A percentile compares a stretch with the other conserved stretches of the same genome.
Evolutionary conservation across 1,140 invertebrate species (phyloP).

Genomic region (Samia ricini): DNA sequence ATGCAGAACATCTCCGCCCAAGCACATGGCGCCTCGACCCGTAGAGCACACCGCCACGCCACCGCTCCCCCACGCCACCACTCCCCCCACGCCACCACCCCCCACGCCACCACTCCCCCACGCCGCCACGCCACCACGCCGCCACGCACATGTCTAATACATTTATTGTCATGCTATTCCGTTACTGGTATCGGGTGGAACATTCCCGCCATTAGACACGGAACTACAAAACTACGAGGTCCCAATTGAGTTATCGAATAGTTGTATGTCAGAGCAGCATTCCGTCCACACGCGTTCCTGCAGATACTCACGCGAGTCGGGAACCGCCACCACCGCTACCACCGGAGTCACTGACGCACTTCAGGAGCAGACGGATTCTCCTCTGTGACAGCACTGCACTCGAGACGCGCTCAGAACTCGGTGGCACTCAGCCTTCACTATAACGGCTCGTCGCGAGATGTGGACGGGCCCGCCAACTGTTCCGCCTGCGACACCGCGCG

Average conservation of each 20-base stretch:
- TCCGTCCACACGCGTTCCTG: too few relatives aligned
- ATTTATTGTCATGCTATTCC: background rate
- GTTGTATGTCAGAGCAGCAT: background rate
- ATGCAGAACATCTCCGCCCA: background rate
- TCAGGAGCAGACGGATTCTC: background rate
- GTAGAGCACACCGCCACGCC: background rate
- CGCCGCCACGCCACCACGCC: too few relatives aligned
- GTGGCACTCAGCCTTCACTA: conserved; percentile 46
- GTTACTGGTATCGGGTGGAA: background rate
- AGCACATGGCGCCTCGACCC: background rate
- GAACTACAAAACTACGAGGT: background rate
- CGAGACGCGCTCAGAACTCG: conserved; percentile 29
- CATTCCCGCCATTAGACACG: background rate
- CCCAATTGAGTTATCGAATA: background rate
- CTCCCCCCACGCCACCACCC: too few relatives aligned
- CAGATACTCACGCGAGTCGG: background rate
- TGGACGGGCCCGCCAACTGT: conserved; percentile 10
- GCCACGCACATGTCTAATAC: background rate
- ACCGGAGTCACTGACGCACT: background rate
- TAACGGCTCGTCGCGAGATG: conserved; percentile 51
- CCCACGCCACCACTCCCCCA: too few relatives aligned
- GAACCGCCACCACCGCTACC: background rate
- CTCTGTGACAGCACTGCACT: background rate
- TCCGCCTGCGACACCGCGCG: conserved; percentile 42
- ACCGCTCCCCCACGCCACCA: background rate